These are phyloP conservation scores for Sebastes glaucus DNA, from an alignment of 2,797 vertebrate species.

Conservation along the genomic window DNA sequence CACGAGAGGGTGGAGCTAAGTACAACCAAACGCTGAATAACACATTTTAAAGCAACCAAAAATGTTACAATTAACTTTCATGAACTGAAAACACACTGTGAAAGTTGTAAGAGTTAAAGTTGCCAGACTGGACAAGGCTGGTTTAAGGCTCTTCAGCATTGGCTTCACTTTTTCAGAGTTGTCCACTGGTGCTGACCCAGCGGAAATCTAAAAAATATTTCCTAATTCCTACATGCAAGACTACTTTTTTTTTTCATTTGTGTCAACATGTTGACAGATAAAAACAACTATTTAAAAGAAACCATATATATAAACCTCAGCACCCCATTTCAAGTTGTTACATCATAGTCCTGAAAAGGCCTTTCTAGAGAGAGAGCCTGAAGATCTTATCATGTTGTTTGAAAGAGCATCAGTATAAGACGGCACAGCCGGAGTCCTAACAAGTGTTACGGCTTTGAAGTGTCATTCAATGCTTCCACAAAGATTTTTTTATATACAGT, in stretches of 20 bases:
- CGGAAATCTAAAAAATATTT: not conserved
- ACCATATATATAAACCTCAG: not conserved
- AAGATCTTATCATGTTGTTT: constrained; percentile 29
- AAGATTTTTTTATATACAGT: no score
- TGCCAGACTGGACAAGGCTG: no score
- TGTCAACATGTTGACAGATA: constrained; percentile 1
- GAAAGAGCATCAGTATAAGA: constrained; percentile 17
- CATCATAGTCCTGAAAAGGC: constrained; percentile 27
- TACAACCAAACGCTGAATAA: no score
- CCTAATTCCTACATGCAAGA: not conserved
- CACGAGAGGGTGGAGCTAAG: no score
- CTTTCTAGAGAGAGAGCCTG: not conserved
- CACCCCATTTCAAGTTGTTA: constrained; percentile 36
- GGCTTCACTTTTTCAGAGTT: no score
- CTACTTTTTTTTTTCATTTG: not conserved
- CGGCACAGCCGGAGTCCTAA: constrained; percentile 10
- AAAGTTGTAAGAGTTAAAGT: no score
- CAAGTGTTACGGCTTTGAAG: not conserved
- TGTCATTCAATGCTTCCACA: not conserved
- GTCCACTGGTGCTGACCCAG: not conserved
- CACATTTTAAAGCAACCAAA: no score
- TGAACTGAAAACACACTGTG: no score
- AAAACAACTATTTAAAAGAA: not conserved
- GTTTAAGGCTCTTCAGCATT: no score
- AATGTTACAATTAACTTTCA: no score